Evolutionary conservation across 2,797 vertebrate genomes (phyloP).

Genomic region (Craterocephalus amniculus): DNA sequence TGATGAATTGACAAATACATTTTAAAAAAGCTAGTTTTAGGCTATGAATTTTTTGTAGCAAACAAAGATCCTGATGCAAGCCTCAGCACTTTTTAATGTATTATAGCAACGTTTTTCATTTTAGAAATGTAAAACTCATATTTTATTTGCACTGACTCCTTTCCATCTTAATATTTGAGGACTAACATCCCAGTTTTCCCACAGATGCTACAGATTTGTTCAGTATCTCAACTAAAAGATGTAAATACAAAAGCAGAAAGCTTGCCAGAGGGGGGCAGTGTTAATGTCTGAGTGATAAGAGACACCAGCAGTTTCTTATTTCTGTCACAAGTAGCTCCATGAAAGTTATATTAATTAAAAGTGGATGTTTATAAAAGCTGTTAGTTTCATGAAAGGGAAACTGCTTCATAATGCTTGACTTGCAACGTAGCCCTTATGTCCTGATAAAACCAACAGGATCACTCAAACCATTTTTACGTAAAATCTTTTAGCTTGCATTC

Average conservation of each 20-base stretch:
- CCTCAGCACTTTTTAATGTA: background rate
- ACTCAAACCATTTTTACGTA: background rate
- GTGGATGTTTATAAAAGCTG: background rate
- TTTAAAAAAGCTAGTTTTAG: constrained; percentile 17
- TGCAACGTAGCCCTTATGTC: background rate
- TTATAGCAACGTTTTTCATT: background rate
- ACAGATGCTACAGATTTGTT: background rate
- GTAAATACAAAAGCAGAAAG: constrained; percentile 2
- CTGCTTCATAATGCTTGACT: background rate
- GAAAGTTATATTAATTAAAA: background rate
- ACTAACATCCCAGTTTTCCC: background rate
- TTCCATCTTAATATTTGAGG: background rate
- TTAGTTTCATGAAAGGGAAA: background rate
- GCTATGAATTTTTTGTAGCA: background rate
- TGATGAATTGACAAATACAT: constrained; percentile 43
- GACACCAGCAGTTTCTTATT: constrained; percentile 30
- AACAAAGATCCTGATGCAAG: background rate
- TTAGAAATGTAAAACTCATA: background rate
- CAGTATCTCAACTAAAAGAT: background rate
- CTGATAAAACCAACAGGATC: background rate
- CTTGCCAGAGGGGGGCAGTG: constrained; percentile 74
- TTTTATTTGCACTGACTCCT: background rate
- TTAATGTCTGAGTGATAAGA: constrained; percentile 53
- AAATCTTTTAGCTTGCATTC: background rate
- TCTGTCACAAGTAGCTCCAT: background rate